Base-by-base conservation (phyloP, 2,888 invertebrate species). In the Pollenia griseotomentosa region DNA sequence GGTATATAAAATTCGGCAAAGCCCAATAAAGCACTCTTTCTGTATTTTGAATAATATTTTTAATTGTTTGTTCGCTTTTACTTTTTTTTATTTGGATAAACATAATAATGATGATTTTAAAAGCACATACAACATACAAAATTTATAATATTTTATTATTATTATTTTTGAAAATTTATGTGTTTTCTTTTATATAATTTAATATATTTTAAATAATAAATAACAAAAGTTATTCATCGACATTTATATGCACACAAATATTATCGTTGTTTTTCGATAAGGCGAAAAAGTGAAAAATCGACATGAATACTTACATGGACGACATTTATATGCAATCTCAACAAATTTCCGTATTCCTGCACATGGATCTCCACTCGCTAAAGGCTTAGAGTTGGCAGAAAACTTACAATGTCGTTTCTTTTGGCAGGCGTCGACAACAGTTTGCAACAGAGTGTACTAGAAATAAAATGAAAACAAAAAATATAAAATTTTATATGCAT, bases 321-420 rank as follows among this genome's bases (percentile, higher is more conserved):
- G 96, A 95, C 99, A 99, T 94, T 98, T 98, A 94, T 98, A 99
- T 90, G 97, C 97, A 89, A 99, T 97, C 94, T 98, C 98, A 89
- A 98, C 97, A 94, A 98, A 98, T 94, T 99, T 98, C 89, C 97
- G 95, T 85, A 97, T 96, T 33, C 97, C 96, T 12, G 98, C 98
- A 93, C 99, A 99, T 0, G 98, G 98, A 94, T 99, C 98, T 63
- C 96, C 96, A 42, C 96, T 96, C 92, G 90, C 89, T 78, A 98
- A 97, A 68, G 97, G 97, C 92, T 96, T 96, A n/a, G 98, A 96
- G 91, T 96, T 96, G 77, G 98, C 97, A 92, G 97, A 96, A 93
- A 99, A 97, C 93, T 97, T 97, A 94, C 99, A 99, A 92, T 97
- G 96, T 63, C 97, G 94, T 94, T 97, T 97, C 95, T 98, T 98